A percentile compares a stretch with the other conserved stretches of the same genome.
Evolutionary conservation across 2,888 invertebrate species (phyloP).

Genomic region (Aradus depressus): DNA sequence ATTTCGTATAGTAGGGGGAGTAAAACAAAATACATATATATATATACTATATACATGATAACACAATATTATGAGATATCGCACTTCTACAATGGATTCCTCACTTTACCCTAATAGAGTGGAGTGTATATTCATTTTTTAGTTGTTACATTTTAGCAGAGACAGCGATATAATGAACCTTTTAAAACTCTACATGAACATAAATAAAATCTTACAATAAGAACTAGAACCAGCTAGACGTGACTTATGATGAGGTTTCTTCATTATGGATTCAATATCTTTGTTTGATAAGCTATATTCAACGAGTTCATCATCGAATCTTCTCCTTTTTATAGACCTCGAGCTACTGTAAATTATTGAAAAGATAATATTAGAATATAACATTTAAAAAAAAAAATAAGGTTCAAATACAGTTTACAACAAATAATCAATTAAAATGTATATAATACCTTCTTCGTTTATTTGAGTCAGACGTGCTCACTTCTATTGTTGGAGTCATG

Average conservation of each 20-base stretch:
- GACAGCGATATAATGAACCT: too few relatives aligned
- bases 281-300: constrained; percentile 59
- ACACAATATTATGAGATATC: too few relatives aligned
- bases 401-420: neutral
- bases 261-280: constrained; percentile 26
- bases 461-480: constrained; percentile 21
- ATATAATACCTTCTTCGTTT: constrained; percentile 23
- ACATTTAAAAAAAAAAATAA: neutral
- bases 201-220: constrained; percentile 24
- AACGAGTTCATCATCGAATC: constrained; percentile 94
- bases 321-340: constrained; percentile 84
- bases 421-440: neutral
- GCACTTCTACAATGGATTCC: too few relatives aligned
- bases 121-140: too few relatives aligned
- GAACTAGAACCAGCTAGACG: constrained; percentile 28
- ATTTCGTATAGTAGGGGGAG: too few relatives aligned
- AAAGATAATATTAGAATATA: neutral
- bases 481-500: constrained; percentile 20
- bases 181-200: too few relatives aligned
- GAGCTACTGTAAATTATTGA: constrained; percentile 58
- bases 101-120: too few relatives aligned
- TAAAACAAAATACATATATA: too few relatives aligned
- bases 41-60: too few relatives aligned
- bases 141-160: too few relatives aligned
- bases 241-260: constrained; percentile 34